Base-by-base conservation (phyloP, 2,797 vertebrate genomes). In the Phoeniculus purpureus region DNA sequence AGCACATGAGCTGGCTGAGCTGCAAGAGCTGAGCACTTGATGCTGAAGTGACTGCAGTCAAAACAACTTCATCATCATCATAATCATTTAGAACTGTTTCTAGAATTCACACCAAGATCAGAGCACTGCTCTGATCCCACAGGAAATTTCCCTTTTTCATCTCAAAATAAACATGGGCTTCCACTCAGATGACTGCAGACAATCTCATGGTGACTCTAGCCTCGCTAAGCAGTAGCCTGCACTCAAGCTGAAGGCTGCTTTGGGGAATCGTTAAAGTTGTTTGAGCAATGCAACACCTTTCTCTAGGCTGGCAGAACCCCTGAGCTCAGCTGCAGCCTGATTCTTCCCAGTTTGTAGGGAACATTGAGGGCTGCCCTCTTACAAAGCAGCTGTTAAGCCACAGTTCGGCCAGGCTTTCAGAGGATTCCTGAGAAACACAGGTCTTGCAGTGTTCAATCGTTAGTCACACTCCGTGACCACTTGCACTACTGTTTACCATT, bases 391-490 rank as follows among this genome's bases (percentile, higher is more conserved):
- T 93, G 87, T 81, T 65, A 34, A 84, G n/a, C 83, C 80, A 15
- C 81, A 81, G 31, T 74, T 82, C 92, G 94, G 95, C 91, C 65
- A 29, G 72, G 34, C 55, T 92, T 88, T 78, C 31, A n/a, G 81
- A 90, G 92, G 73, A 96, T 96, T 81, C 85, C 71, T 91, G 87
- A 82, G 87, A 90, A 92, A 86, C 4, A 3, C 82, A 91, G 94
- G 91, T 95, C 91, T 50, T 92, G 74, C 87, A 88, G 3, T 82
- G 68, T 95, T 92, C 83, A 2, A 2, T 82, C 91, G 40, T 96
- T 95, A 95, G 81, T 95, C 91, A 91, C 68, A 92, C 68, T 92
- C 85, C 93, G 90, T 91, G 90, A 77, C 92, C 81, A 81, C 72
- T 95, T 90, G 94, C 89, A 55, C 43, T 76, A 87, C 84, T 96